A percentile compares a stretch with the other conserved stretches of the same genome.
phyloP scores from a whole-genome alignment of 2,797 vertebrate genomes.

The Necrosyrtes monachus region DNA sequence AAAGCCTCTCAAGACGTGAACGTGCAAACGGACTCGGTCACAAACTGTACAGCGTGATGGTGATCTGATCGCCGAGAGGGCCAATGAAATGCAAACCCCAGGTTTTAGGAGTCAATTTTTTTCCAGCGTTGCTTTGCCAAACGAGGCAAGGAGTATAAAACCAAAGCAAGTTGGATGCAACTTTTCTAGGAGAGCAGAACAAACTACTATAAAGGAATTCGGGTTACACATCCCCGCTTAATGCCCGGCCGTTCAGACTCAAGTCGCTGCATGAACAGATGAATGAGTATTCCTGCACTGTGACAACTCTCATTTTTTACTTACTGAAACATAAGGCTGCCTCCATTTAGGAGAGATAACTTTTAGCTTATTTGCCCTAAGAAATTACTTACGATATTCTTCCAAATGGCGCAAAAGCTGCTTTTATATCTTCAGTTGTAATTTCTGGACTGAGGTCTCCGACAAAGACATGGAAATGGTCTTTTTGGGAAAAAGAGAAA shows the following conservation, averaged over 20 bases:
- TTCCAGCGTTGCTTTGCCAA: neutral
- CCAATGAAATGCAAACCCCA: neutral
- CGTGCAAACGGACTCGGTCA: neutral
- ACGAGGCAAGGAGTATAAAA: neutral
- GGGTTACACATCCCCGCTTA: neutral
- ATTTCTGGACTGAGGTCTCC: constrained; percentile 99
- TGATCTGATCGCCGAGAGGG: neutral
- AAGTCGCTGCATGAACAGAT: neutral
- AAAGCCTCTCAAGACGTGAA: neutral
- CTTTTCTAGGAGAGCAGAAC: neutral
- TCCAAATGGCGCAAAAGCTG: constrained; percentile 95
- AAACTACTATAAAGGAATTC: neutral
- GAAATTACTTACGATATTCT: constrained; percentile 93
- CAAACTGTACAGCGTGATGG: neutral
- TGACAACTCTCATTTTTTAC: neutral
- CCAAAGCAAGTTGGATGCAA: neutral
- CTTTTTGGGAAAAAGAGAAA: constrained; percentile 74
- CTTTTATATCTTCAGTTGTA: constrained; percentile 97
- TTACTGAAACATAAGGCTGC: constrained; percentile 15
- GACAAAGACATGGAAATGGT: constrained; percentile 98
- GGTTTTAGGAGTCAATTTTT: neutral
- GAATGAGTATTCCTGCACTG: neutral
- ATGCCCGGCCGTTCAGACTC: neutral
- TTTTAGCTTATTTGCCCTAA: neutral
- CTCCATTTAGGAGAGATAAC: neutral